Percentiles rank a stretch among this genome's conserved stretches.
These are phyloP conservation scores for Cheirogaleus major DNA, from an alignment of 2,797 vertebrate species.

Conservation along the genomic window DNA sequence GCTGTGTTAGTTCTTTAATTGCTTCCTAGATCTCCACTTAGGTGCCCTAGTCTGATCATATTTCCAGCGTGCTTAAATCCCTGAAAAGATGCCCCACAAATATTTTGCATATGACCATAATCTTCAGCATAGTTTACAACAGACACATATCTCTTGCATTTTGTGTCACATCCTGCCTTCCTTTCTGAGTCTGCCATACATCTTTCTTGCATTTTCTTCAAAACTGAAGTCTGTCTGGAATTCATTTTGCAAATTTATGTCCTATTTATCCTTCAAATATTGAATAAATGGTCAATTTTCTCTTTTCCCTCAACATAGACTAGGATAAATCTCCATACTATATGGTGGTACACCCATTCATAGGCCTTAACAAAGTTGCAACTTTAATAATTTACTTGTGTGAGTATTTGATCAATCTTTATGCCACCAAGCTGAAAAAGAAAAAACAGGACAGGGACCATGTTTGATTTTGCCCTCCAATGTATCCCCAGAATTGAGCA, in stretches of 20 bases:
- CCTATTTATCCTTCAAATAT: not conserved
- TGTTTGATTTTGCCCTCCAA: not conserved
- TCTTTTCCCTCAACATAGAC: not conserved
- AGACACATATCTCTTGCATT: accelerated
- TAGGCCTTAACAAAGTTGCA: not conserved
- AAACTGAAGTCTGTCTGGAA: not conserved
- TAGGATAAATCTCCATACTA: not conserved
- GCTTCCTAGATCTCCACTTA: not conserved
- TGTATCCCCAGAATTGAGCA: not conserved
- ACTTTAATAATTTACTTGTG: not conserved
- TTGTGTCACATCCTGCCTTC: not conserved
- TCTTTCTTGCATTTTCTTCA: not conserved
- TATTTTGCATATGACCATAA: not conserved
- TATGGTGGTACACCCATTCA: not conserved
- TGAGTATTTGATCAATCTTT: not conserved
- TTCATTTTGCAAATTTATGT: not conserved
- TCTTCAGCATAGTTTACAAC: not conserved
- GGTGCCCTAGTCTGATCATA: not conserved
- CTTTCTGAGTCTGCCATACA: not conserved
- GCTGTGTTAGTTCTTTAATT: not conserved
- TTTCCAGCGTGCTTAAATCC: not conserved
- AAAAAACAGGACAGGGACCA: not conserved
- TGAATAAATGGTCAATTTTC: not conserved
- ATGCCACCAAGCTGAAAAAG: not conserved
- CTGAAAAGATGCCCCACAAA: not conserved